A percentile compares a stretch with the other conserved stretches of the same genome.
These are phyloP conservation scores for Alectoris magna DNA, from an alignment of 2,797 vertebrate species.

Conservation along the genomic window DNA sequence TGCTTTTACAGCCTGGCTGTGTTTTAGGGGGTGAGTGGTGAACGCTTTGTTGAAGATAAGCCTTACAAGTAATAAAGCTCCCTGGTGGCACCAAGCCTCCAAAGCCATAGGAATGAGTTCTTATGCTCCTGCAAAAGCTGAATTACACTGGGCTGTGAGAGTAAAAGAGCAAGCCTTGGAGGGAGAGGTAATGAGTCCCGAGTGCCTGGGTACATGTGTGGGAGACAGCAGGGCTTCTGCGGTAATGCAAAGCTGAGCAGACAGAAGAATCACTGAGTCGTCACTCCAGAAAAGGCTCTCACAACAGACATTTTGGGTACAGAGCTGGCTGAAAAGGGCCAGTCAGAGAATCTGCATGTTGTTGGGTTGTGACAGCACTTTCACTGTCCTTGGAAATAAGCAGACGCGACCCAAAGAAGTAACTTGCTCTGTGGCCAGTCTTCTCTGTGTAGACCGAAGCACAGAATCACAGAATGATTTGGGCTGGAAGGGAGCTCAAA, in stretches of 20 bases:
- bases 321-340: not conserved
- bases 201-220: not conserved
- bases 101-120: not conserved
- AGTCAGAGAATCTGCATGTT: not conserved
- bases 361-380: slow-evolving; percentile 20
- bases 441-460: not conserved
- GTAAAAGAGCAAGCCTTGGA: not conserved
- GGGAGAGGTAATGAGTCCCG: not conserved
- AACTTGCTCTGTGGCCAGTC: not conserved
- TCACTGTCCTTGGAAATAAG: slow-evolving; percentile 2
- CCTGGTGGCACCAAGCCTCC: not conserved
- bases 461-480: too few species aligned
- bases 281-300: not conserved
- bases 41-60: not conserved
- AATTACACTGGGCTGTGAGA: not conserved
- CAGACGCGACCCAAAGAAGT: not conserved
- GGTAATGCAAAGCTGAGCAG: not conserved
- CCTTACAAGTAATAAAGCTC: not conserved
- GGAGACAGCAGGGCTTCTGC: not conserved
- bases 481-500: too few species aligned
- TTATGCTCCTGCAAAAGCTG: not conserved
- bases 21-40: not conserved
- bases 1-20: not conserved
- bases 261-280: not conserved
- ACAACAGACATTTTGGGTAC: not conserved